A percentile compares a stretch with the other conserved stretches of the same genome.
Conservation (phyloP, 2,113 vertebrate species). For the Chionis minor region DNA sequence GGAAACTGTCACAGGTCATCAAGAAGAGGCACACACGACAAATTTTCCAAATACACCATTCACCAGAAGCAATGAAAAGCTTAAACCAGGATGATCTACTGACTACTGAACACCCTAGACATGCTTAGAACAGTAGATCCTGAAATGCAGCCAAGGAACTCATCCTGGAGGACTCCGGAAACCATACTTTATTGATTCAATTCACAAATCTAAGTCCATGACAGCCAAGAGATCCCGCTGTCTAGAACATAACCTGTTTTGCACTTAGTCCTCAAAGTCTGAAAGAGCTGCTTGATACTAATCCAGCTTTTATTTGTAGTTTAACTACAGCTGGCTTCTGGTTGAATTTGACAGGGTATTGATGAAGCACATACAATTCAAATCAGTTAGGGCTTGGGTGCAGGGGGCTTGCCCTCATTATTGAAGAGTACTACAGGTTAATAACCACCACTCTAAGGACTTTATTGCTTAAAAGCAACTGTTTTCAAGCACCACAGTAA, state of each 20-base stretch:
- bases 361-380: background rate
- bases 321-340: background rate
- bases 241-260: background rate
- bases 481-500: background rate
- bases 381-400: background rate
- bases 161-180: background rate
- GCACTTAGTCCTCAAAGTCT: background rate
- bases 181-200: background rate
- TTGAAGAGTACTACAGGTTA: background rate
- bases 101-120: background rate
- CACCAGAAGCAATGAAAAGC: background rate
- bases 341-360: background rate
- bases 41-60: background rate
- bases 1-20: background rate
- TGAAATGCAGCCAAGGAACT: background rate
- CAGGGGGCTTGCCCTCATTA: accelerated
- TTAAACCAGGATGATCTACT: background rate
- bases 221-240: background rate
- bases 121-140: background rate
- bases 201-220: background rate
- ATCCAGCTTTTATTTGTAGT: background rate
- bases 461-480: background rate
- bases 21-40: background rate
- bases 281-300: background rate
- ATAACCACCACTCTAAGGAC: background rate